Percentiles rank a stretch among this genome's conserved stretches.
Conservation (phyloP, 2,797 vertebrate genomes). For the Sebastolobus alascanus region DNA sequence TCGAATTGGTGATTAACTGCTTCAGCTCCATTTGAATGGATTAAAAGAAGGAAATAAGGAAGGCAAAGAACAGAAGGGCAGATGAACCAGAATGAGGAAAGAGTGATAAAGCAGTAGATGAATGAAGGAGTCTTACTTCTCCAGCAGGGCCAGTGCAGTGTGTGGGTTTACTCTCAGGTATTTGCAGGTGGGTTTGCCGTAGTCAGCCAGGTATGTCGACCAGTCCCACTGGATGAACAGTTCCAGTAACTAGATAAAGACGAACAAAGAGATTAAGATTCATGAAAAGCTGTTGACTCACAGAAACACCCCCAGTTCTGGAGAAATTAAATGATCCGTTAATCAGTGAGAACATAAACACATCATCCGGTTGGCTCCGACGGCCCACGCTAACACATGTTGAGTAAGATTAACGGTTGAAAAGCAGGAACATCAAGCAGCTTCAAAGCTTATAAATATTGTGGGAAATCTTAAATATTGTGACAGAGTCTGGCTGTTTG, state of each 20-base stretch:
- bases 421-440: not conserved
- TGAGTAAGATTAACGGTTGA: not conserved
- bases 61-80: not conserved
- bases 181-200: conserved; percentile 92
- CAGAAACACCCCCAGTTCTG: not conserved
- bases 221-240: conserved; percentile 98
- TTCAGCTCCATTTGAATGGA: not conserved
- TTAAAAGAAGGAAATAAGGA: not conserved
- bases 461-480: not conserved
- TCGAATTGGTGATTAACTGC: not conserved
- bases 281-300: not conserved
- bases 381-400: not conserved
- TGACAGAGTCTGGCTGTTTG: not conserved
- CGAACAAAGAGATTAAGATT: not conserved
- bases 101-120: not conserved
- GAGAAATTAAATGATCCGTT: not conserved
- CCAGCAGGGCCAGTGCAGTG: conserved; percentile 91
- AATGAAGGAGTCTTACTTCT: conserved; percentile 89
- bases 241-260: conserved; percentile 88
- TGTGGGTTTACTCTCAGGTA: conserved; percentile 96
- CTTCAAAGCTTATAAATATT: fast-evolving
- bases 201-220: conserved; percentile 96
- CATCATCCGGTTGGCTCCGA: not conserved
- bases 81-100: not conserved
- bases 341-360: not conserved